These are phyloP conservation scores for Hymenopus coronatus DNA, from an alignment of 2,888 invertebrate genomes.

Conservation along the genomic window DNA sequence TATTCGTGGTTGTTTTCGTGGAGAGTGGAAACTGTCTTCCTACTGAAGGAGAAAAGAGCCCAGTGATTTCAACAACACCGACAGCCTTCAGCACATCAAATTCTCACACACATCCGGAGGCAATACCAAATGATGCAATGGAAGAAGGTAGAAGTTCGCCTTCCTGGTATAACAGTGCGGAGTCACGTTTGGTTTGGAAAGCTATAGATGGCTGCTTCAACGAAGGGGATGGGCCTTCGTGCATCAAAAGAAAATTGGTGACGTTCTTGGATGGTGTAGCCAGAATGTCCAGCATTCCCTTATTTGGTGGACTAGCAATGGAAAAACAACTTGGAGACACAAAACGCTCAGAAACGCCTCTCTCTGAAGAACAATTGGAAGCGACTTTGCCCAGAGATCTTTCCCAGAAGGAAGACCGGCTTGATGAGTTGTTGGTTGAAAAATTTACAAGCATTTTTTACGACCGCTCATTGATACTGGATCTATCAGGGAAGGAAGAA, in stretches of 20 bases:
- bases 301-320: conserved; percentile 20
- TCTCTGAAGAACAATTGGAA: not conserved
- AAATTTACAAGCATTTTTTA: not conserved
- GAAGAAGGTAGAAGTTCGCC: not conserved
- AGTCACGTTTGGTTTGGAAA: not conserved
- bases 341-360: not conserved
- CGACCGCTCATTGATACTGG: not conserved
- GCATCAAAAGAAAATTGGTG: conserved; percentile 61
- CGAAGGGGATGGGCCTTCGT: conserved; percentile 58
- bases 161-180: not conserved
- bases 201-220: conserved; percentile 57
- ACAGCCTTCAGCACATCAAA: not conserved
- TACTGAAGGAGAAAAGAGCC: not conserved
- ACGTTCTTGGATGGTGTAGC: conserved; percentile 15
- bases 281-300: conserved; percentile 4
- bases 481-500: not conserved
- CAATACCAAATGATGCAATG: not conserved
- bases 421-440: conserved; percentile 18
- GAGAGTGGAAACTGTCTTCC: not conserved
- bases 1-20: not conserved
- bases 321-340: not conserved
- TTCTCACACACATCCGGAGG: not conserved
- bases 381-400: conserved; percentile 1
- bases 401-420: not conserved
- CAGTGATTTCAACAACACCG: not conserved